Evolutionary conservation across 2,888 invertebrate species (phyloP), one percentile per base, ranked within the genome.

Genomic region (Shargacucullia verbasci): DNA sequence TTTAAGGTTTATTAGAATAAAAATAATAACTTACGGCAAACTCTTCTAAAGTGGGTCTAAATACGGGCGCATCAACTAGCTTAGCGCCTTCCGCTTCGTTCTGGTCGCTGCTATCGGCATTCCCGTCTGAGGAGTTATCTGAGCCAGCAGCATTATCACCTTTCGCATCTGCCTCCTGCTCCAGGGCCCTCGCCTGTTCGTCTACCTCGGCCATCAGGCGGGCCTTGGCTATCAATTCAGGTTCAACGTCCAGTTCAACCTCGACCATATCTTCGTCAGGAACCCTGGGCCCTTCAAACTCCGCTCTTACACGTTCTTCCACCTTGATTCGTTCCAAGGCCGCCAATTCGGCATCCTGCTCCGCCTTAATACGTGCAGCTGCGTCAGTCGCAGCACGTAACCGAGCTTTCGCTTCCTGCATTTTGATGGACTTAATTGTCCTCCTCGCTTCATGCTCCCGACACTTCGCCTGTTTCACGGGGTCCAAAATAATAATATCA

Each of bases 21-120:
- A n/a, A 20, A 3, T 20, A 20, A 20, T 20, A 20, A 76, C 80
- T 81, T 67, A 88, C 89, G 63, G 80, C 85, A 82, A 98, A 98
- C 80, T 98, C 98, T 73, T 96, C 96, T 61, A 96, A 96, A 0
- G 96, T 96, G 0, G 98, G 98, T 80, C 96, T 94, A 85, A 97
- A 98, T 0, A 96, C 95, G 0, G 97, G 98, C 0, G 97, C 98
- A 64, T 97, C 96, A 0, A 96, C 95, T 68, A 97, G 88, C 2
- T 37, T 29, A 29, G 29, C 29, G 29, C 29, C 29, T 0, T 41
- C 56, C 6, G 11, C 38, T 11, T 41, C 61, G 20, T 10, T 8
- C 29, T 13, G 44, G 1, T 12, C 14, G 12, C 69, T 61, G 25
- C 35, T 15, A 6, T 40, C 10, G 10, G 14, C 29, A 8, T 35